Conservation (phyloP, 1,140 invertebrate species). For the Xylocopa sonorina region DNA sequence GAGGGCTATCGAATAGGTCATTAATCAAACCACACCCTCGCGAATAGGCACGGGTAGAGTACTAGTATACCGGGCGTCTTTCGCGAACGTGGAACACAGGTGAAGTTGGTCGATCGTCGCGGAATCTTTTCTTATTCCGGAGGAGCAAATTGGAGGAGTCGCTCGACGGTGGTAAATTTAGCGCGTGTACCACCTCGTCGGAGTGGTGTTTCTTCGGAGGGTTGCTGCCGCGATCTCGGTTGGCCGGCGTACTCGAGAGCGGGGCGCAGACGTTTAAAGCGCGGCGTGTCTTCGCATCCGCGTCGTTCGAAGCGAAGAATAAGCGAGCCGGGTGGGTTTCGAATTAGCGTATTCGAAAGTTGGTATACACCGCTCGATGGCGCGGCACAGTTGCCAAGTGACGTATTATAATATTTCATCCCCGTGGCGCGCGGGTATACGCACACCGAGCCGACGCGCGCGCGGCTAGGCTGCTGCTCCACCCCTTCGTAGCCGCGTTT, state of each 20-base stretch:
- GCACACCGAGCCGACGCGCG: constrained; percentile 13
- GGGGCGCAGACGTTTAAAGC: constrained; percentile 27
- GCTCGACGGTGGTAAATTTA: constrained; percentile 57
- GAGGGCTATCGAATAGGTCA: constrained; percentile 80
- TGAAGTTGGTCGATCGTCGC: too few relatives aligned
- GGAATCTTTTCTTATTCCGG: not conserved
- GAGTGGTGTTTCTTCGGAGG: constrained; percentile 39
- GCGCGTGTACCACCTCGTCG: constrained; percentile 33
- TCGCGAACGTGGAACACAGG: too few relatives aligned
- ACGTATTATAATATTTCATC: constrained; percentile 81
- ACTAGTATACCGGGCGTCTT: constrained; percentile 80
- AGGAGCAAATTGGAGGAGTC: constrained; percentile 28
- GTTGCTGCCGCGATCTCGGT: constrained; percentile 35
- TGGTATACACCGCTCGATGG: constrained; percentile 78
- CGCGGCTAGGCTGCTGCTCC: constrained; percentile 47
- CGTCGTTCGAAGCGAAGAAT: constrained; percentile 54
- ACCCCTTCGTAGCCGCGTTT: constrained; percentile 60
- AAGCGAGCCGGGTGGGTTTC: constrained; percentile 65
- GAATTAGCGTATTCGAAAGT: constrained; percentile 75
- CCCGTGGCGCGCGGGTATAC: constrained; percentile 57
- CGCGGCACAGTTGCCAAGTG: constrained; percentile 80
- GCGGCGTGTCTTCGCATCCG: too few relatives aligned
- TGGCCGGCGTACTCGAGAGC: not conserved
- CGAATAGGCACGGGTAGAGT: constrained; percentile 73
- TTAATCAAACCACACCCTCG: constrained; percentile 82